Evolutionary conservation across 2,113 vertebrate species (phyloP).

Genomic region (Polypterus senegalus): DNA sequence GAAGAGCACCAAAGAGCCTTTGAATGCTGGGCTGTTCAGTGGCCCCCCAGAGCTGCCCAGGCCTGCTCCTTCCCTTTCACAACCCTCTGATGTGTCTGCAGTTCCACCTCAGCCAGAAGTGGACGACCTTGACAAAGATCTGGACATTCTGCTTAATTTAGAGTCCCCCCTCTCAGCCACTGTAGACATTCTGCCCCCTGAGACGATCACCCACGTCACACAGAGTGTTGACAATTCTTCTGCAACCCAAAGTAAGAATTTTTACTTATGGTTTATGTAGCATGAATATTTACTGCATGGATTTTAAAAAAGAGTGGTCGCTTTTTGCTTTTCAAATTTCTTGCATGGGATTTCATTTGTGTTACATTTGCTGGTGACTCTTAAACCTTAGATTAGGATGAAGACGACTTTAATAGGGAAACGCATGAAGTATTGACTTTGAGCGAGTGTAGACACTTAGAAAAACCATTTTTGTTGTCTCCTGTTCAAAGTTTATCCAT

Average conservation of each 20-base stretch:
- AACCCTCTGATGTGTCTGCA: conserved; percentile 3
- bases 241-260: conserved; percentile 24
- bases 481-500: background rate
- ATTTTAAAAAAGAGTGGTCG: background rate
- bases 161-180: conserved; percentile 40
- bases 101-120: conserved; percentile 1
- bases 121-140: conserved; percentile 64
- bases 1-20: conserved; percentile 35
- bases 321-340: too few species aligned
- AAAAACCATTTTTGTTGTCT: background rate
- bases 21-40: conserved; percentile 25
- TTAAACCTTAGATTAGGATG: too few species aligned
- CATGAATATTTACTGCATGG: background rate
- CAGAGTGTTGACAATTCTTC: conserved; percentile 13
- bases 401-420: background rate
- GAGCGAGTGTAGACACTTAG: background rate
- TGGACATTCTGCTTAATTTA: conserved; percentile 70
- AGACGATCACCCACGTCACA: conserved; percentile 2
- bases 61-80: background rate
- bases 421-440: background rate
- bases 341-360: too few species aligned
- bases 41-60: conserved; percentile 15
- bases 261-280: background rate
- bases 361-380: too few species aligned
- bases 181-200: background rate